A percentile compares a stretch with the other conserved stretches of the same genome.
phyloP scores from a whole-genome alignment of 2,888 invertebrate genomes.

The Holacanthella duospinosa region DNA sequence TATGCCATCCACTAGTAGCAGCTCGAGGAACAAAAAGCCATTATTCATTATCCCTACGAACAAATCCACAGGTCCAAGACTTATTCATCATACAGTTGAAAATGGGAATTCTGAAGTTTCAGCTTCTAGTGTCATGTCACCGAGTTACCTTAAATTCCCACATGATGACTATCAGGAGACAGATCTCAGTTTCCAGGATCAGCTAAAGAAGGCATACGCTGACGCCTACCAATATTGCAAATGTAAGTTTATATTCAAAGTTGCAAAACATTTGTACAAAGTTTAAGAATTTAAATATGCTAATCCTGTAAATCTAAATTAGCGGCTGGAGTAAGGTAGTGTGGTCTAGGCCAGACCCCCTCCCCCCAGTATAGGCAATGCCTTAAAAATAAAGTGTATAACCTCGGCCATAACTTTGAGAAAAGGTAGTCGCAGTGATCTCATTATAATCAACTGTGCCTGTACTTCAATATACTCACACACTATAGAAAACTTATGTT shows the following conservation, averaged over 20 bases:
- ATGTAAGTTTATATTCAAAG: too few relatives aligned
- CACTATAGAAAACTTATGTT: conserved; percentile 11
- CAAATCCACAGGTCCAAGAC: not conserved
- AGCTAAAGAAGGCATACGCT: conserved; percentile 33
- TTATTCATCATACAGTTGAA: not conserved
- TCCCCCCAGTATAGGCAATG: not conserved
- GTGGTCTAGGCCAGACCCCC: too few relatives aligned
- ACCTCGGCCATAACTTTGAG: too few relatives aligned
- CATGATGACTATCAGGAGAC: not conserved
- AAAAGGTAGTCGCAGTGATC: not conserved
- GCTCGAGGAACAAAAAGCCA: too few relatives aligned
- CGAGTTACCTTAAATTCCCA: not conserved
- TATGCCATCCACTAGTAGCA: not conserved
- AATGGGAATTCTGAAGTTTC: not conserved
- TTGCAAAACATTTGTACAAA: conserved; percentile 1
- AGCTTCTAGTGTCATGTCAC: not conserved
- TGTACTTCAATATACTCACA: too few relatives aligned
- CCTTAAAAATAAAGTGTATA: not conserved
- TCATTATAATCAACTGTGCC: too few relatives aligned
- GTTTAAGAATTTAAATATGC: not conserved
- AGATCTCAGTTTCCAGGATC: conserved; percentile 11
- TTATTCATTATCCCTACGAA: not conserved
- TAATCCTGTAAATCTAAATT: not conserved
- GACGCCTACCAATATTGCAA: conserved; percentile 32
- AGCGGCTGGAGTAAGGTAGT: too few relatives aligned